Base-by-base conservation (phyloP, 2,888 invertebrate genomes). In the Myathropa florea region DNA sequence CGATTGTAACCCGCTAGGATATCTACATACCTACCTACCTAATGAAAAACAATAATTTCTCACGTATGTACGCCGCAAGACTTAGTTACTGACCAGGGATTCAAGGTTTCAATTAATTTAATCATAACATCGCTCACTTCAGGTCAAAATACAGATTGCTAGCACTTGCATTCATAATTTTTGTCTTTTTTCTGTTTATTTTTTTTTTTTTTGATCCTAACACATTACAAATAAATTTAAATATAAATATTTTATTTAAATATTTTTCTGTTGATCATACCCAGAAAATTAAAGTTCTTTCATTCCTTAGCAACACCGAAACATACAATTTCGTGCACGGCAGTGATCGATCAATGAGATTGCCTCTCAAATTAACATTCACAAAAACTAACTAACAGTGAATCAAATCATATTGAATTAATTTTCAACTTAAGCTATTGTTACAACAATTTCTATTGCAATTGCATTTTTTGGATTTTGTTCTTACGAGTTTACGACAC, bases 271-370 rank as follows among this genome's bases (percentile, higher is more conserved):
- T 67, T n/a, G n/a, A 39, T 55, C 33, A 33, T 10, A 46, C 36
- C 33, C 61, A 61, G n/a, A 39, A 61, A 53, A 10, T 24, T 24
- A 33, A 10, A 39, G 4, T 39, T n/a, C 46, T 46, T 18, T 6
- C 18, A 46, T 65, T 24, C 39, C 28, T 30, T 65, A 33, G 10
- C 59, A 68, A 55, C 53, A 68, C 28, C 30, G 30, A 60, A 60
- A 30, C 53, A 28, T 68, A 4, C 3, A 68, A 46, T 77, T 68
- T 77, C 67, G 67, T 46, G 39, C 14, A 33, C 30, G 77, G 77
- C 77, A 68, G 77, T 77, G 77, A 59, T 67, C 46, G n/a, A 61
- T 77, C 46, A 61, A 67, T 78, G 63, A 3, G n/a, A 28, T 63
- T 79, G 59, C 36, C 36, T 39, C 28, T 63, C 21, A 39, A 24